These are phyloP conservation scores for Cenopis cana DNA, from an alignment of 2,888 invertebrate genomes.

Conservation along the genomic window DNA sequence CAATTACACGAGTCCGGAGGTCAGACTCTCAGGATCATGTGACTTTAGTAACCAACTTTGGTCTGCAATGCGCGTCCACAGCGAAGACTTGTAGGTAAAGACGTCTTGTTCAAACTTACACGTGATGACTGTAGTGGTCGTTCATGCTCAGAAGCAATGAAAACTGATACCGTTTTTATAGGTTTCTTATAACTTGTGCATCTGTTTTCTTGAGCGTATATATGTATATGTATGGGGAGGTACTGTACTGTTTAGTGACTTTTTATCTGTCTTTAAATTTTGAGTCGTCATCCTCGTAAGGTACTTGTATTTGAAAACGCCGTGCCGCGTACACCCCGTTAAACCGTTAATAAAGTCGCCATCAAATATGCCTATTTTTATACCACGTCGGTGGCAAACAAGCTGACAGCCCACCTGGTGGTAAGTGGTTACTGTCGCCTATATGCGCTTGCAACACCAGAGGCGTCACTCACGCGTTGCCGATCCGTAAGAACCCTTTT, in stretches of 20 bases:
- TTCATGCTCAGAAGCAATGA: not conserved
- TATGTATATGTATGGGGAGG: too few species aligned
- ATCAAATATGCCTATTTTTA: too few species aligned
- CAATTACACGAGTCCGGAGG: not conserved
- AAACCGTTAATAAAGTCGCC: too few species aligned
- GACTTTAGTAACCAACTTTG: not conserved
- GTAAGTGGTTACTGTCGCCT: too few species aligned
- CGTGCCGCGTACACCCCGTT: not conserved
- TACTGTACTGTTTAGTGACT: not conserved
- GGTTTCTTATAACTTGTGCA: not conserved
- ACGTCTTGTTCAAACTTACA: not conserved
- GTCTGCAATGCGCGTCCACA: not conserved
- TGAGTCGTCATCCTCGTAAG: not conserved
- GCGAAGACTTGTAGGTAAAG: too few species aligned
- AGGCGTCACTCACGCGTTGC: too few species aligned
- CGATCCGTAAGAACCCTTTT: too few species aligned
- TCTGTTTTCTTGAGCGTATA: not conserved
- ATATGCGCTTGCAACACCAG: too few species aligned
- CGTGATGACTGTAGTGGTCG: not conserved
- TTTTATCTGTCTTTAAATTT: not conserved
- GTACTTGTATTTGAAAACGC: not conserved
- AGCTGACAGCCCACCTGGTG: too few species aligned
- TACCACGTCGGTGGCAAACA: too few species aligned
- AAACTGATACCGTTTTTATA: not conserved
- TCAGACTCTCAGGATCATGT: not conserved